Percentiles rank a stretch among this genome's conserved stretches.
These are phyloP conservation scores for Drosophila murphyi DNA, from an alignment of 1,140 invertebrate species.

Conservation along the genomic window DNA sequence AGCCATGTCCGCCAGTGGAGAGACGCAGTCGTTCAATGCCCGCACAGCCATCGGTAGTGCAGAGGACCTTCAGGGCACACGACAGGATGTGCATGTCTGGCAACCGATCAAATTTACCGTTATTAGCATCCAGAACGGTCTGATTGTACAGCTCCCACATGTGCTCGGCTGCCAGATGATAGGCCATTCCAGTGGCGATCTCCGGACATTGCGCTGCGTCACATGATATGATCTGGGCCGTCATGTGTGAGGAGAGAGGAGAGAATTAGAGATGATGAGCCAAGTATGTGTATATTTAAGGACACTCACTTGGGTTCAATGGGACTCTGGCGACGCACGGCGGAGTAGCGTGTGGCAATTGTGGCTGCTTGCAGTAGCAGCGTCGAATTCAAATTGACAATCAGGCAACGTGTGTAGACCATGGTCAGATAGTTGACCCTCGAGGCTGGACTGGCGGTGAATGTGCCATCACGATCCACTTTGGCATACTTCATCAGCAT, in stretches of 20 bases:
- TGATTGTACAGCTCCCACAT: slow-evolving; percentile 93
- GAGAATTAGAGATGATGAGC: neutral
- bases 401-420: slow-evolving; percentile 95
- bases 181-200: slow-evolving; percentile 91
- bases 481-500: slow-evolving; percentile 98
- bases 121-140: slow-evolving; percentile 91
- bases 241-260: slow-evolving; percentile 69
- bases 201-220: slow-evolving; percentile 96
- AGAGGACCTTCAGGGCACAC: slow-evolving; percentile 95
- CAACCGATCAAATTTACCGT: slow-evolving; percentile 90
- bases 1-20: slow-evolving; percentile 97
- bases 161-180: slow-evolving; percentile 89
- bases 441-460: slow-evolving; percentile 92
- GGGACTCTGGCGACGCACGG: slow-evolving; percentile 94
- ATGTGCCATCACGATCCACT: slow-evolving; percentile 94
- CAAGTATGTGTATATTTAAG: neutral
- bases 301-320: slow-evolving; percentile 89
- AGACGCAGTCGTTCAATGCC: slow-evolving; percentile 92
- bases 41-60: slow-evolving; percentile 89
- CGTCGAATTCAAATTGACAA: slow-evolving; percentile 89
- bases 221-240: slow-evolving; percentile 96
- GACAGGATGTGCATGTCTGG: slow-evolving; percentile 96
- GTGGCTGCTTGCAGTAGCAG: slow-evolving; percentile 92
- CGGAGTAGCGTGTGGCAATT: slow-evolving; percentile 94
- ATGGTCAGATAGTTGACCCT: slow-evolving; percentile 97